These are phyloP conservation scores for Ectemnius cavifrons DNA, from an alignment of 2,888 invertebrate species.

Conservation along the genomic window DNA sequence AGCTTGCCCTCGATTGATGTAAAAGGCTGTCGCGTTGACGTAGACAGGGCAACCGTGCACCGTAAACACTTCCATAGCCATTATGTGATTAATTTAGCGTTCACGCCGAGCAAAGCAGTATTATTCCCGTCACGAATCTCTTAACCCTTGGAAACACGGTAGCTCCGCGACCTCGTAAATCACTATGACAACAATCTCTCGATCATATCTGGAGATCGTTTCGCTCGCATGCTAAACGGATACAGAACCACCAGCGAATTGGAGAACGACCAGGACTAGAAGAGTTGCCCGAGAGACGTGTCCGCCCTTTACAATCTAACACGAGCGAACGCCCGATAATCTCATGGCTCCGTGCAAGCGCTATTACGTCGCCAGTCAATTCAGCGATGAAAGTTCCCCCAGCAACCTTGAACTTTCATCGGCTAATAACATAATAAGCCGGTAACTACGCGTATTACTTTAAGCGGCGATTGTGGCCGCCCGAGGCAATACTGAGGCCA, in stretches of 20 bases:
- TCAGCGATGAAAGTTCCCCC: slow-evolving; percentile 3
- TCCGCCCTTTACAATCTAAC: slow-evolving; percentile 1
- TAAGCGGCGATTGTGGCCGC: slow-evolving; percentile 1
- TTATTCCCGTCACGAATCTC: no score
- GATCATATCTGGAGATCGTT: slow-evolving; percentile 55
- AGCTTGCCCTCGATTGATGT: slow-evolving; percentile 30
- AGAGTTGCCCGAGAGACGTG: background rate
- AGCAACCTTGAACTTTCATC: slow-evolving; percentile 1
- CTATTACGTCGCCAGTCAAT: background rate
- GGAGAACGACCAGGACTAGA: background rate
- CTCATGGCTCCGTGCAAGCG: slow-evolving; percentile 33
- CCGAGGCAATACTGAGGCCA: background rate
- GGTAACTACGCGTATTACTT: background rate
- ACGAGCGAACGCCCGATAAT: slow-evolving; percentile 1
- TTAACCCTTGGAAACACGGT: no score
- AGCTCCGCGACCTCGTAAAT: slow-evolving; percentile 47
- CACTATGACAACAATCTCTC: slow-evolving; percentile 48
- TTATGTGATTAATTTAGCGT: slow-evolving; percentile 22
- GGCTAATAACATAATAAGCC: background rate
- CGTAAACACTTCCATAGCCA: no score
- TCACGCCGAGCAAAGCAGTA: slow-evolving; percentile 16
- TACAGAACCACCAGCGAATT: slow-evolving; percentile 15
- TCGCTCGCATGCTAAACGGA: slow-evolving; percentile 28
- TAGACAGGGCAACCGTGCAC: no score
- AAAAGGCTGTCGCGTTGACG: background rate